Percentiles rank a stretch among this genome's conserved stretches.
phyloP scores from a whole-genome alignment of 2,888 invertebrate species.

The Onthophagus sagittarius region DNA sequence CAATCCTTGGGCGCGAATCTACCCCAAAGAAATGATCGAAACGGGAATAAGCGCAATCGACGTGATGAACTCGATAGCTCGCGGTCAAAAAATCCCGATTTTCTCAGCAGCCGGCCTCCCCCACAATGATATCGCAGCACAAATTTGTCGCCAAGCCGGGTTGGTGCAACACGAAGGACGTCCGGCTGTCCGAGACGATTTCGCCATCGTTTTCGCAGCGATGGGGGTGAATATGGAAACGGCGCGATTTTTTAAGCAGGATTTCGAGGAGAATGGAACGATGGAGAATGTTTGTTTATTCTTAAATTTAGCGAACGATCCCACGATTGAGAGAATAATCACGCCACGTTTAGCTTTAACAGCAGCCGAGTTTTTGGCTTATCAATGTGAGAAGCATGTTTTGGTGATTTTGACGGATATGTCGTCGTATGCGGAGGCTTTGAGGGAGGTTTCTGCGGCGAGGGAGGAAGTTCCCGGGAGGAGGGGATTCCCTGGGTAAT shows the following conservation, averaged over 20 bases:
- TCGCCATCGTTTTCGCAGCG: conserved; percentile 99
- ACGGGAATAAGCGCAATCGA: conserved; percentile 95
- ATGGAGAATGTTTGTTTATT: conserved; percentile 99
- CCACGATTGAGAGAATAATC: conserved; percentile 99
- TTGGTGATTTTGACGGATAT: conserved; percentile 98
- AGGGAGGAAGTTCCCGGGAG: conserved; percentile 99
- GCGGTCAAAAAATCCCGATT: conserved; percentile 99
- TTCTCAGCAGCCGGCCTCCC: conserved; percentile 99
- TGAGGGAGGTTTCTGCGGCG: conserved; percentile 98
- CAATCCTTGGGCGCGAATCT: conserved; percentile 99
- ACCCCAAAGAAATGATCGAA: conserved; percentile 99
- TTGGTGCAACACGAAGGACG: conserved; percentile 97
- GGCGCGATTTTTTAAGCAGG: conserved; percentile 99
- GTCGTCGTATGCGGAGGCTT: conserved; percentile 99
- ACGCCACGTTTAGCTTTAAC: conserved; percentile 97
- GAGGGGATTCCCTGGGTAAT: conserved; percentile 98
- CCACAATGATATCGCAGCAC: conserved; percentile 99
- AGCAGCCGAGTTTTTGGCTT: conserved; percentile 98
- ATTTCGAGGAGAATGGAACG: conserved; percentile 95
- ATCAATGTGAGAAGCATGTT: conserved; percentile 99
- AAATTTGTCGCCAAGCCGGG: conserved; percentile 99
- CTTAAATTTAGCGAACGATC: conserved; percentile 99
- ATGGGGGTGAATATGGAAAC: conserved; percentile 99
- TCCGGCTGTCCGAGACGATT: too few species aligned
- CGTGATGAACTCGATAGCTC: conserved; percentile 99